phyloP scores from a whole-genome alignment of 2,888 invertebrate genomes.

The Temnothorax ravouxi region DNA sequence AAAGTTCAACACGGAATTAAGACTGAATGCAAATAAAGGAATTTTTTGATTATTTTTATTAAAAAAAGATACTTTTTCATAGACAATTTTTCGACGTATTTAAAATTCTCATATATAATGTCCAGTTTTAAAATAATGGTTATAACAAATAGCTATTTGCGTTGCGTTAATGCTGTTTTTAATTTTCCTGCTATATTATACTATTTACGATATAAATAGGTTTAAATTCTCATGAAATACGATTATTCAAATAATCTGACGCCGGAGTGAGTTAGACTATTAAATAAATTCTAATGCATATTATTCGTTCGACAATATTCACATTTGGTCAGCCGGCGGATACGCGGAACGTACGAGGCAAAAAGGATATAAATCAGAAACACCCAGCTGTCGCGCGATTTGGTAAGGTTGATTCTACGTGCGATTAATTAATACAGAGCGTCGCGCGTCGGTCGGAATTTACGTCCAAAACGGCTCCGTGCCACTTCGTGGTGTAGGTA shows the following conservation, averaged over 20 bases:
- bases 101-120: background rate
- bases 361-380: slow-evolving; percentile 28
- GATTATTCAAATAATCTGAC: slow-evolving; percentile 8
- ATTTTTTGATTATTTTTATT: background rate
- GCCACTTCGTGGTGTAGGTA: background rate
- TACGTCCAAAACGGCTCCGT: background rate
- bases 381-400: background rate
- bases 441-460: background rate
- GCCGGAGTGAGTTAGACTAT: background rate
- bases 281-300: slow-evolving; percentile 28
- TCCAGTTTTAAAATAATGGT: background rate
- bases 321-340: background rate
- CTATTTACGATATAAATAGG: background rate
- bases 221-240: slow-evolving; percentile 13
- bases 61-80: background rate
- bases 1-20: background rate
- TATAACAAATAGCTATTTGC: background rate
- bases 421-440: slow-evolving; percentile 38
- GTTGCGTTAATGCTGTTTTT: background rate
- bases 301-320: slow-evolving; percentile 22
- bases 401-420: background rate
- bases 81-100: background rate
- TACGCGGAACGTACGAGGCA: background rate
- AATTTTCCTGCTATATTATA: background rate
- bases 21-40: background rate